Conservation (phyloP, 64 coral and sea anemone genomes). For the Porites lutea region DNA sequence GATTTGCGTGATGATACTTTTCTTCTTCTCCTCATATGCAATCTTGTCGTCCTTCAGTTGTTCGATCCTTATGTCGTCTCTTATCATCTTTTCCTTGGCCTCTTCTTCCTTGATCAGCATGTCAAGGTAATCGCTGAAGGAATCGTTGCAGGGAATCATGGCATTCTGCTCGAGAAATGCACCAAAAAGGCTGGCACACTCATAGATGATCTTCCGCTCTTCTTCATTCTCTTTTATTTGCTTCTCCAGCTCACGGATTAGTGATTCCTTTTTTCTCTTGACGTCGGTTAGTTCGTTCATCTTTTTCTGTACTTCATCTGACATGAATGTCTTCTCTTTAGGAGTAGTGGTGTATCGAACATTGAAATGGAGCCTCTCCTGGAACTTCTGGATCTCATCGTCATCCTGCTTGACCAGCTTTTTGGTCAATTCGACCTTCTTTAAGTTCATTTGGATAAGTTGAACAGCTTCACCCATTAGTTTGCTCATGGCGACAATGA, state of each 20-base stretch:
- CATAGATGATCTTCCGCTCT: constrained; percentile 8
- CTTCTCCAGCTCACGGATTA: background rate
- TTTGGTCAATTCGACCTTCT: background rate
- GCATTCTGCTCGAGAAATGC: constrained; percentile 39
- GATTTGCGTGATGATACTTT: background rate
- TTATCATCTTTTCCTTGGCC: background rate
- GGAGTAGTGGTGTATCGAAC: background rate
- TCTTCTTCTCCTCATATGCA: constrained; percentile 2
- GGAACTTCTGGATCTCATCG: background rate
- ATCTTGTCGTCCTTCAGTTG: constrained; percentile 11
- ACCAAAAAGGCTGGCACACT: background rate
- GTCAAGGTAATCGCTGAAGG: constrained; percentile 44
- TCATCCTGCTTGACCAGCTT: background rate
- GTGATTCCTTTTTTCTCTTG: background rate
- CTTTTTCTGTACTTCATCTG: too few relatives aligned
- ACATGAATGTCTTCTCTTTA: too few relatives aligned
- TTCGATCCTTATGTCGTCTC: constrained; percentile 6
- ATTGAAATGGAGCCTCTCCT: background rate
- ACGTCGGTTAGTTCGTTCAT: too few relatives aligned
- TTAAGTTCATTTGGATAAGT: constrained; percentile 23
- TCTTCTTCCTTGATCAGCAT: background rate
- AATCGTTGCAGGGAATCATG: constrained; percentile 31
- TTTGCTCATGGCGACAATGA: constrained; percentile 32
- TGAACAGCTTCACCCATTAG: constrained; percentile 41
- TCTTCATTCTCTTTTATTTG: background rate